Conservation (phyloP, 2,888 invertebrate genomes). For the Diarsia brunnea region DNA sequence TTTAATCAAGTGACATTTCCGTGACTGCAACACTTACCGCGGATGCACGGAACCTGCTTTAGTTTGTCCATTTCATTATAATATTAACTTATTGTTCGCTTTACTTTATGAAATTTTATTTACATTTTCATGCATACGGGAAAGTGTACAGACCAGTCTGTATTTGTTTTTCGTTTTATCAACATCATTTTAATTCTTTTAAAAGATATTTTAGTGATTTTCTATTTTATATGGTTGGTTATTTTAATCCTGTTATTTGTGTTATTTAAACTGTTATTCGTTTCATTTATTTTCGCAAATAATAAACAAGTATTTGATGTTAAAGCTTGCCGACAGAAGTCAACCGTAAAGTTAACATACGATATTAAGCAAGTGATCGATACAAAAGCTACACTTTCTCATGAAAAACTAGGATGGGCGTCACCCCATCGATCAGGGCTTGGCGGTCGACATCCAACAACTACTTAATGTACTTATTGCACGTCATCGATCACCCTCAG, state of each 20-base stretch:
- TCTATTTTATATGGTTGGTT: neutral
- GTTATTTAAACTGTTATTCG: neutral
- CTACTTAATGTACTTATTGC: slow-evolving; percentile 87
- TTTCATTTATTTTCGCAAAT: neutral
- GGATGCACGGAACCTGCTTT: slow-evolving; percentile 71
- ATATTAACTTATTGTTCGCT: slow-evolving; percentile 36
- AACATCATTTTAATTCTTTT: neutral
- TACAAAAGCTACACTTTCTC: slow-evolving; percentile 54
- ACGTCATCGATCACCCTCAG: slow-evolving; percentile 85
- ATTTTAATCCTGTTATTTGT: neutral
- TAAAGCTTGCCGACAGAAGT: slow-evolving; percentile 7
- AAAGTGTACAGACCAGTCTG: neutral
- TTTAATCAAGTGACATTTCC: slow-evolving; percentile 83
- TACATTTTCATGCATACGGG: slow-evolving; percentile 2
- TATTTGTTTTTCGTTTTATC: slow-evolving; percentile 13
- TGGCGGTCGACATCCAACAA: slow-evolving; percentile 78
- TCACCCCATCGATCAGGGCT: slow-evolving; percentile 81
- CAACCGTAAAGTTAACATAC: slow-evolving; percentile 24
- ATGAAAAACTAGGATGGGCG: slow-evolving; percentile 60
- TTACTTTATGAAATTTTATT: slow-evolving; percentile 34
- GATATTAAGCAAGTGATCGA: slow-evolving; percentile 47
- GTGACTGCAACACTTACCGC: slow-evolving; percentile 80
- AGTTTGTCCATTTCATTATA: slow-evolving; percentile 65
- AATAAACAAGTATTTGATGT: neutral
- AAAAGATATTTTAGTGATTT: slow-evolving; percentile 1